Evolutionary conservation across 2,113 vertebrate genomes (phyloP).

Genomic region (Lepisosteus oculatus): DNA sequence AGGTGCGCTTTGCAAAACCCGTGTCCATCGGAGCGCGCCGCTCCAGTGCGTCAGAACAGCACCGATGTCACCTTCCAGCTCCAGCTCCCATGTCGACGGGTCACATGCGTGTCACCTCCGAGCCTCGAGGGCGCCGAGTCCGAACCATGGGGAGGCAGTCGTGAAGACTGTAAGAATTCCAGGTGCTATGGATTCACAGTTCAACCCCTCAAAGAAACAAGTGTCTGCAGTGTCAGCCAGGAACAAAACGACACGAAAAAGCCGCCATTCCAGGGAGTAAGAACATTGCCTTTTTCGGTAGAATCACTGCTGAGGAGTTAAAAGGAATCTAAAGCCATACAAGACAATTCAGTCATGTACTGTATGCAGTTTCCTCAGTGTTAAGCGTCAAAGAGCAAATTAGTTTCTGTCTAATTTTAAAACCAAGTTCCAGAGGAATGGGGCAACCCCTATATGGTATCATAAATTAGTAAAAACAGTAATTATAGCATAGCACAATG

Average conservation of each 20-base stretch:
- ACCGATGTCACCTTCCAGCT: no score
- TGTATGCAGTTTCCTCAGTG: no score
- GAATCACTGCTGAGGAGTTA: slow-evolving; percentile 66
- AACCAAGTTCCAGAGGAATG: no score
- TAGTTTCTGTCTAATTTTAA: not conserved
- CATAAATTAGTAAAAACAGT: no score
- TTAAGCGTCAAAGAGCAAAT: no score
- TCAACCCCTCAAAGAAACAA: slow-evolving; percentile 14
- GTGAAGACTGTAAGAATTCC: no score
- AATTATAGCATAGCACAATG: no score
- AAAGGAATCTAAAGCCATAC: slow-evolving; percentile 19
- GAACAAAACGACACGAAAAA: slow-evolving; percentile 42
- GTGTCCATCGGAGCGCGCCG: no score
- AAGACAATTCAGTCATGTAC: no score
- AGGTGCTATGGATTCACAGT: not conserved
- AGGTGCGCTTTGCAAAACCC: slow-evolving; percentile 16
- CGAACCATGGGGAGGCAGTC: slow-evolving; percentile 16
- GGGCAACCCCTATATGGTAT: no score
- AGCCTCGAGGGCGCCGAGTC: slow-evolving; percentile 13
- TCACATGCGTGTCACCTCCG: slow-evolving; percentile 15
- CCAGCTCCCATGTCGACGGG: not conserved
- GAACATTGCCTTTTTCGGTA: slow-evolving; percentile 60
- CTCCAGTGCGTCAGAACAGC: no score
- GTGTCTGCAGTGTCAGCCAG: not conserved
- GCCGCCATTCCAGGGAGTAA: slow-evolving; percentile 27